Percentiles rank a stretch among this genome's conserved stretches.
These are phyloP conservation scores for Pseudomugil gertrudae DNA, from an alignment of 2,797 vertebrate genomes.

Conservation along the genomic window DNA sequence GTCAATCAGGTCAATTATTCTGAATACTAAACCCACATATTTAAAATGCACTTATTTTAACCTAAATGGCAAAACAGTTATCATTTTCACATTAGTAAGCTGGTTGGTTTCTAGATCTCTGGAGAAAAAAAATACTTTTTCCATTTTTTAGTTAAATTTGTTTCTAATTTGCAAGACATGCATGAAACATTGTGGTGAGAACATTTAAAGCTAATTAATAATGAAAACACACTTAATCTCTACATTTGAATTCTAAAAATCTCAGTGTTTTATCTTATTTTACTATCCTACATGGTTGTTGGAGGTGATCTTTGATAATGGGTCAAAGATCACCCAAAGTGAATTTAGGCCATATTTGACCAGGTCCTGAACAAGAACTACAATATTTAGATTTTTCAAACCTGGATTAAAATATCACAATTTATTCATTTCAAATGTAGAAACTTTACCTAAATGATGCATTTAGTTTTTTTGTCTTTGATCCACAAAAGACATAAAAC, in stretches of 20 bases:
- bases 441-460: too few species aligned
- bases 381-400: too few species aligned
- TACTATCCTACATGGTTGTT: neutral
- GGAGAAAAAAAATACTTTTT: neutral
- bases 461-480: too few species aligned
- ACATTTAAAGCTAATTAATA: neutral
- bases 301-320: constrained; percentile 30
- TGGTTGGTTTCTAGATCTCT: neutral
- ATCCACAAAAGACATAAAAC: too few species aligned
- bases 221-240: too few species aligned
- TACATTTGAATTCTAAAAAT: neutral
- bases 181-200: neutral
- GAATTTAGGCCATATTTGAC: constrained; percentile 40
- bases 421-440: too few species aligned
- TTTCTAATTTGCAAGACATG: constrained; percentile 1
- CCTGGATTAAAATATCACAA: too few species aligned
- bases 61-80: too few species aligned
- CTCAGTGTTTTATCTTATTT: neutral
- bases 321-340: constrained; percentile 62
- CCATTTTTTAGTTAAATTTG: neutral
- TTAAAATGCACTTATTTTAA: too few species aligned
- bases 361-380: too few species aligned
- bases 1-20: neutral
- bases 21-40: too few species aligned
- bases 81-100: neutral